Base-by-base conservation (phyloP, 2,113 vertebrate species). In the Capreolus pygargus region DNA sequence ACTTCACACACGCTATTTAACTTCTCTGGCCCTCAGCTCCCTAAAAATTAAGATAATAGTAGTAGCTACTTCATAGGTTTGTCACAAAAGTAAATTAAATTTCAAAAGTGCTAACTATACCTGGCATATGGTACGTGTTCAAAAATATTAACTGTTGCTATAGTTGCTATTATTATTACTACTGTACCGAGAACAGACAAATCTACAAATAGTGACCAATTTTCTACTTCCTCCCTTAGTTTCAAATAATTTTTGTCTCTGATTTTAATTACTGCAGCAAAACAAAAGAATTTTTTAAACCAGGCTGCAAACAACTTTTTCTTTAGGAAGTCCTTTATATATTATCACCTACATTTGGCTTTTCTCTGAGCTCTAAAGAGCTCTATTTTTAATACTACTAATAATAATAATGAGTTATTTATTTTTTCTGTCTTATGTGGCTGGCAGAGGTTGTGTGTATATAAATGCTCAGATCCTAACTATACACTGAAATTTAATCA, bases 171-270 rank as follows among this genome's bases (percentile, higher is more conserved):
- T 52, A 74, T 58, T 39, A 47, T 92, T 60, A 36, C 33, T 52
- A 89, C 30, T 19, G 5, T 13, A 43, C 30, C 7, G 6, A 93
- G 39, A 97, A 78, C 5, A 81, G 54, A 85, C 27, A 89, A 58
- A 96, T 0, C 43, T 88, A 78, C 39, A 83, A 70, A 76, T 30
- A 67, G 78, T 89, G 36, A 76, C 23, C 36, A 60, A 82, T 82
- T 86, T 87, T 85, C 84, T 64, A 10, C 27, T 74, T 76, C 52
- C 4, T 83, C 39, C 5, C 14, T 83, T 76, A n/a, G 27, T 70
- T 94, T 94, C 47, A 70, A 91, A 74, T 61, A 45, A 86, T 85
- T 90, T 90, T 89, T 88, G 45, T 93, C 16, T 95, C 81, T 94
- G 81, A 88, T 60, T 95, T 16, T 30, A 93, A 79, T 85, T 95